Conservation (phyloP, 2,113 vertebrate species). For the Thermophis baileyi region DNA sequence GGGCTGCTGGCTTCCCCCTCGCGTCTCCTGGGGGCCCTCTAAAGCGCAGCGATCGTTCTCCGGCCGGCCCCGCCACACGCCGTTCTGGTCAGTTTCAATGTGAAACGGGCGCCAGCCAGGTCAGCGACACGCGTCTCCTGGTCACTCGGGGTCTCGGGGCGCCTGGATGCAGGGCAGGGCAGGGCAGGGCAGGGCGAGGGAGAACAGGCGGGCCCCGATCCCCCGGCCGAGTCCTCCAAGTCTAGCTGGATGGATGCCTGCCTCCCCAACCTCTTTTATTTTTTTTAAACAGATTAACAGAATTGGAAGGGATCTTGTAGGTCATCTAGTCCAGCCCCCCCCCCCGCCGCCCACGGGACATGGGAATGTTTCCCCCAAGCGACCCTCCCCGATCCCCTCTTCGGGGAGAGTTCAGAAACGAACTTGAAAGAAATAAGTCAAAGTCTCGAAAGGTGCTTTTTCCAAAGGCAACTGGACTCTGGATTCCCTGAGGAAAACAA, state of each 20-base stretch:
- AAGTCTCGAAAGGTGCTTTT: neutral
- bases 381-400: neutral
- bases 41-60: no score
- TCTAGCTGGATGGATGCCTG: neutral
- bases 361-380: neutral
- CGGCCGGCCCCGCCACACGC: no score
- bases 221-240: neutral
- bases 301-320: no score
- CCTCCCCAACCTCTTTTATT: neutral
- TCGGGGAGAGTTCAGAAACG: neutral
- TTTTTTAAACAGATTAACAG: no score
- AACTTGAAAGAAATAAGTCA: neutral
- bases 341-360: rapidly evolving
- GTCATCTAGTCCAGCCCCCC: no score
- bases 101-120: neutral
- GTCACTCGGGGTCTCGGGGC: neutral
- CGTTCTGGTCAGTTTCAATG: neutral
- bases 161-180: neutral
- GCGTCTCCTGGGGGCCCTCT: neutral
- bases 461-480: no score
- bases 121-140: neutral
- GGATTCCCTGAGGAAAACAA: no score
- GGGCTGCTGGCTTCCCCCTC: neutral
- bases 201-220: no score
- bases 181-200: no score